Evolutionary conservation across 2,797 vertebrate genomes (phyloP).

Genomic region (Sebastes reedi): DNA sequence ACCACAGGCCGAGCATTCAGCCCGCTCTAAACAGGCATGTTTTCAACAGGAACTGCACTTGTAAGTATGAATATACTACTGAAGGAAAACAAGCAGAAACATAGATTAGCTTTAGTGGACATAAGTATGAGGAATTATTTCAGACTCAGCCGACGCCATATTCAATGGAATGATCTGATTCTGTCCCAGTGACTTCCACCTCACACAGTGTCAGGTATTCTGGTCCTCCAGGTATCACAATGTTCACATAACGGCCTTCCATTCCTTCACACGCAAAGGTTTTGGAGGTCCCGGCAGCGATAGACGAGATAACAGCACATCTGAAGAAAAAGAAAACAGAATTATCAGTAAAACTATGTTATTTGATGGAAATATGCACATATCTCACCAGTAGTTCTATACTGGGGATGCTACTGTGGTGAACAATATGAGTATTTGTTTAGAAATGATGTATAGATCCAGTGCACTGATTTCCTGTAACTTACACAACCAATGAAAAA

Average conservation of each 20-base stretch:
- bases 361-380: too few relatives aligned
- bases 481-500: neutral
- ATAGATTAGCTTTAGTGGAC: neutral
- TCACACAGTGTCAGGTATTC: conserved; percentile 18
- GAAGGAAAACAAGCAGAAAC: neutral
- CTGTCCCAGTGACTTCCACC: conserved; percentile 3
- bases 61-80: neutral
- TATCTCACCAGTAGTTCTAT: neutral
- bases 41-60: too few relatives aligned
- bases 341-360: neutral
- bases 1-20: too few relatives aligned
- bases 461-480: neutral
- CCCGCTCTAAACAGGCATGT: too few relatives aligned
- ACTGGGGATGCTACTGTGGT: neutral
- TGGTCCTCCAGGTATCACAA: conserved; percentile 12
- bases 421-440: neutral
- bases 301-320: conserved; percentile 19
- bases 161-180: neutral
- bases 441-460: neutral
- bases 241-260: conserved; percentile 12
- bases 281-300: neutral
- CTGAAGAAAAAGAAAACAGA: conserved; percentile 14
- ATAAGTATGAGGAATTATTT: neutral
- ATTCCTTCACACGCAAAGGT: conserved; percentile 33
- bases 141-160: neutral